Base-by-base conservation (phyloP, 30 jellyfish, hydroid and myxozoan species). In the Aurelia aurita complex sp. Pacific region DNA sequence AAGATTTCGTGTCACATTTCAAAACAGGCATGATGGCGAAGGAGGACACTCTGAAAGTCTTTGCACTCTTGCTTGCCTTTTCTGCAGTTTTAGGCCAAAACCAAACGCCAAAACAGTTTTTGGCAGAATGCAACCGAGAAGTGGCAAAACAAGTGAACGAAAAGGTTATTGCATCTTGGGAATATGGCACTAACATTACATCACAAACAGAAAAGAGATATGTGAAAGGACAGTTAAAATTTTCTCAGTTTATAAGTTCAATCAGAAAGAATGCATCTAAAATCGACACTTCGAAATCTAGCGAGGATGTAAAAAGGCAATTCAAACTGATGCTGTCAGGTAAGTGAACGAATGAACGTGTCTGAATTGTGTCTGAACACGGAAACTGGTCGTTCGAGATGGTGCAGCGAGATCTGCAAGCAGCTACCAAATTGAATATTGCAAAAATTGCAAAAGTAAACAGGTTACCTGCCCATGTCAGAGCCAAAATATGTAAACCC, bases 181-280 rank as follows among this genome's bases (percentile, higher is more conserved):
- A 19, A 4, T 82, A 84, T 53, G 88, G 85, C 46, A 94, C 97
- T 1, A 90, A 94, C 64, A 18, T 89, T 2, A 94, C 99, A 5
- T 92, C 76, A 18, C 50, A 83, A 77, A 94, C 89, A 73, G 78
- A 90, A 61, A 68, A 89, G 55, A 66, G 61, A 17, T 67, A 89
- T 51, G 85, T 85, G 1, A 85, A 50, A 10, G 97, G 95, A 9
- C 46, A 78, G 14, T 13, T 89, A 55, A 87, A 60, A n/a, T 86
- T 73, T 69, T 65, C 96, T 9, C 68, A 64, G 14, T 76, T 42
- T 51, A 53, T 59, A 68, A 61, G 88, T 23, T 72, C 80, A 68
- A 19, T 89, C 3, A 74, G 96, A 23, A 65, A 63, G 4, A 85
- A 85, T 52, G 99, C 97, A 12, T 75, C 95, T 9, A 81, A 64